Evolutionary conservation across 2,113 vertebrate genomes (phyloP), one percentile per base, ranked within the genome.

Genomic region (Megaceryle maxima): DNA sequence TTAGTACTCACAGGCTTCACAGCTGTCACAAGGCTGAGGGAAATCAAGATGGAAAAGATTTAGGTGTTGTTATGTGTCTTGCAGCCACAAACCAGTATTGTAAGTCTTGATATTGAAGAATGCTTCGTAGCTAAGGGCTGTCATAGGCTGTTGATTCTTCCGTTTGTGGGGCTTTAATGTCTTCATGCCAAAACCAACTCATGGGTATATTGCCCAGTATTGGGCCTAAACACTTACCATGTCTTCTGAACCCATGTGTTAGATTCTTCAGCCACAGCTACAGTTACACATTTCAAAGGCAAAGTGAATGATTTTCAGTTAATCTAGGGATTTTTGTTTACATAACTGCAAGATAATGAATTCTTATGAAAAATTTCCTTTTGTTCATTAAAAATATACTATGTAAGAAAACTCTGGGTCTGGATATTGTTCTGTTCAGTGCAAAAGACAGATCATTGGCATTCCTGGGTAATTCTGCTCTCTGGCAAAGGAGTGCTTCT

Each of bases 401-500:
- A 0, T 20, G 26, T 55, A 82, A 81, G 68, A 72, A 91, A 87
- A 56, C 16, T 68, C 72, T 1, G 3, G 10, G 35, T 59, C 77
- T 95, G 69, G 64, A 29, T 87, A 89, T 87, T 76, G 59, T 90
- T 94, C 60, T 68, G 29, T 28, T 64, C 60, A 69, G 33, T 37
- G 77, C 87, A 79, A 82, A 87, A 67, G 57, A 84, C 70, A 89
- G 91, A 85, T 76, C 74, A 67, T 66, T 96, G 93, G 81, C 89
- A 76, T 89, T 92, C 77, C 70, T 53, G 57, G 69, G 62, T 62
- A 82, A 73, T 69, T 83, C 67, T 88, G 63, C 74, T 90, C 76
- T 76, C 95, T 95, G 92, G 94, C 76, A 84, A 90, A 80, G 81
- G 48, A 92, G 62, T 50, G 74, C 81, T 87, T 93, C 90, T 87